Base-by-base conservation (phyloP, 37 sponge, comb jelly and placozoan species). In the Hormiphora californensis region DNA sequence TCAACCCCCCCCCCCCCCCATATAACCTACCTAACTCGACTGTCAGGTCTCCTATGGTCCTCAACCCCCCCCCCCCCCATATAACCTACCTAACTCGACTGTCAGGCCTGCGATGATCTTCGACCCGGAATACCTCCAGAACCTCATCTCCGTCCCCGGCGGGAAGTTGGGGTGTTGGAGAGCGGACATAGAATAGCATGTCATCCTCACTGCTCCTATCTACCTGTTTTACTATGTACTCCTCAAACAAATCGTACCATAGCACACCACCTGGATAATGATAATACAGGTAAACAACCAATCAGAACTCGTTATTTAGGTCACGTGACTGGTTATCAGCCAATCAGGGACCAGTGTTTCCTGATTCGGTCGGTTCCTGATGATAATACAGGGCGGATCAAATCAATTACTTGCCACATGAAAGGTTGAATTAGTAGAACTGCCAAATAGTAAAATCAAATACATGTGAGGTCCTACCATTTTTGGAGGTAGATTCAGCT, bases 161-260 rank as follows among this genome's bases (percentile, higher is more conserved):
- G 11, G 8, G 51, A 5, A 57, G 61, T 12, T 57, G 61, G 61
- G 61, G 61, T 57, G 61, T 57, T 19, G 30, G 4, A 30, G n/a
- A 30, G 11, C 37, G 32, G 38, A 65, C 67, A 19, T 65, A 65
- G 67, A 65, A 65, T 38, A 65, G 35, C 67, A 65, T 65, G 67
- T 65, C 67, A 19, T 65, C 67, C n/a, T n/a, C n/a, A 7, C 38
- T 65, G 9, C 17, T 65, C 8, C 67, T 38, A 33, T 65, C 67
- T 7, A 65, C 38, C 28, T 30, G 34, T 35, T 35, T 36, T 17
- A 65, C 67, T 4, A 65, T 65, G 67, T 65, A 38, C 7, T 65
- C 67, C 37, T 65, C 38, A 17, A 36, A 65, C 67, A 65, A 38
- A 33, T 65, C 37, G 67, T 65, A 65, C 67, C 67, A 65, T 17